Percentiles rank a stretch among this genome's conserved stretches.
Conservation (phyloP, 2,113 vertebrate species). For the Laticauda laticaudata region DNA sequence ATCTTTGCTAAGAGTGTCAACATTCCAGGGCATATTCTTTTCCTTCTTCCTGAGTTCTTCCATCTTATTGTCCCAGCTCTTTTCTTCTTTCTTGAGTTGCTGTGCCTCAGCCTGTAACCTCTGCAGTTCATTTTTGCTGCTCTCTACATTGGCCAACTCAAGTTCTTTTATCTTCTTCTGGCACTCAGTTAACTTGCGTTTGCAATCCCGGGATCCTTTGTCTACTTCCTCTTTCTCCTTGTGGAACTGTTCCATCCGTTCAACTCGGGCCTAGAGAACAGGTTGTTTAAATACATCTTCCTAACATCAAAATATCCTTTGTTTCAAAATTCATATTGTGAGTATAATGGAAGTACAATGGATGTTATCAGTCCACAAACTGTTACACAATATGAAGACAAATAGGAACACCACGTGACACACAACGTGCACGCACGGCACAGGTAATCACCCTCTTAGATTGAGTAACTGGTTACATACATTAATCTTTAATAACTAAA, state of each 20-base stretch:
- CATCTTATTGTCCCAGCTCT: constrained; percentile 73
- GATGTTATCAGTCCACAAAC: not conserved
- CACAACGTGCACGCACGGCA: not conserved
- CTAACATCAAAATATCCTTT: no score
- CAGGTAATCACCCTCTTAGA: not conserved
- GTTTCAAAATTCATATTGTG: not conserved
- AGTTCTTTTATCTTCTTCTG: constrained; percentile 74
- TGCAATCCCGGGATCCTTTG: constrained; percentile 73
- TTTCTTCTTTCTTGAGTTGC: constrained; percentile 79
- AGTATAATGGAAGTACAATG: not conserved
- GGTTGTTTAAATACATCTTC: not conserved
- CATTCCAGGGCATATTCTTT: constrained; percentile 87
- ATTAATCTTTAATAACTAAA: not conserved
- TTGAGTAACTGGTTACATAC: not conserved
- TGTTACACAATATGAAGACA: not conserved
- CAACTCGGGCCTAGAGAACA: constrained; percentile 76
- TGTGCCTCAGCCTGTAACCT: constrained; percentile 73
- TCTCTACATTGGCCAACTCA: constrained; percentile 36
- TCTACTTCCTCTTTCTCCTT: constrained; percentile 84
- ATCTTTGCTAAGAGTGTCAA: constrained; percentile 87
- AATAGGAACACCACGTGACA: not conserved
- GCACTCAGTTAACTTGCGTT: constrained; percentile 71
- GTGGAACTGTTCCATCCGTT: constrained; percentile 85
- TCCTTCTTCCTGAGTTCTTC: constrained; percentile 78
- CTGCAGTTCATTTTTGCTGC: constrained; percentile 64